Conservation (phyloP, 2,113 vertebrate genomes). For the Nerophis lumbriciformis region DNA sequence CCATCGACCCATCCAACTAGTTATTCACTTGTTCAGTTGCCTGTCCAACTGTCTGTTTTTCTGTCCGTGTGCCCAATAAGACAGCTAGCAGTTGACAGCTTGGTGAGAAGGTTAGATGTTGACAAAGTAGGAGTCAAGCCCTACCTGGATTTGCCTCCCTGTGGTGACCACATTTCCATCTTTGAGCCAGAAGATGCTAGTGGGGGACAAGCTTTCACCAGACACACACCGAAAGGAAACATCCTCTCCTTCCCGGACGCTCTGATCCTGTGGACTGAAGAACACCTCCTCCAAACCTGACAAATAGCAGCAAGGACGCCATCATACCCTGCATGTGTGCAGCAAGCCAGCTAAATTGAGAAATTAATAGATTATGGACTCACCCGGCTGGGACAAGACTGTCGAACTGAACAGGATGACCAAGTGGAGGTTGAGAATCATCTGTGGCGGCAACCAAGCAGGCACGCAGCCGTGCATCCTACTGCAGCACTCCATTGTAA, state of each 20-base stretch:
- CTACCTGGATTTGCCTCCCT: conserved; percentile 70
- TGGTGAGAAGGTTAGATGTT: background rate
- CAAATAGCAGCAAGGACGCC: conserved; percentile 4
- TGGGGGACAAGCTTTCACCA: conserved; percentile 68
- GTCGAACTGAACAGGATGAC: conserved; percentile 51
- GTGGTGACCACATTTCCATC: conserved; percentile 52
- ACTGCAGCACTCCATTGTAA: conserved; percentile 40
- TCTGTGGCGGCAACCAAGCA: conserved; percentile 45
- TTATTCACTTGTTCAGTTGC: too few relatives aligned
- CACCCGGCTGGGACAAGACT: conserved; percentile 55
- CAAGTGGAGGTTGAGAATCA: conserved; percentile 50
- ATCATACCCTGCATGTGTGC: background rate
- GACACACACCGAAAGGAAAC: conserved; percentile 74
- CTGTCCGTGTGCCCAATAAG: too few relatives aligned
- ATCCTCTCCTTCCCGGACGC: conserved; percentile 47
- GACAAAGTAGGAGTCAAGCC: background rate
- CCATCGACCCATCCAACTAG: too few relatives aligned
- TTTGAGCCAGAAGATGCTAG: conserved; percentile 70
- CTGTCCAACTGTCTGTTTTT: too few relatives aligned
- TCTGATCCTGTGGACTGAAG: conserved; percentile 67
- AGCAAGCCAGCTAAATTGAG: too few relatives aligned
- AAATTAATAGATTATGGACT: background rate
- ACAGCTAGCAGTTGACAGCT: too few relatives aligned
- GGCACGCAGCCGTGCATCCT: conserved; percentile 45
- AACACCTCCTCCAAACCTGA: conserved; percentile 72